Base-by-base conservation (phyloP, 2,888 invertebrate species). In the Drosophila hawaiiensis region DNA sequence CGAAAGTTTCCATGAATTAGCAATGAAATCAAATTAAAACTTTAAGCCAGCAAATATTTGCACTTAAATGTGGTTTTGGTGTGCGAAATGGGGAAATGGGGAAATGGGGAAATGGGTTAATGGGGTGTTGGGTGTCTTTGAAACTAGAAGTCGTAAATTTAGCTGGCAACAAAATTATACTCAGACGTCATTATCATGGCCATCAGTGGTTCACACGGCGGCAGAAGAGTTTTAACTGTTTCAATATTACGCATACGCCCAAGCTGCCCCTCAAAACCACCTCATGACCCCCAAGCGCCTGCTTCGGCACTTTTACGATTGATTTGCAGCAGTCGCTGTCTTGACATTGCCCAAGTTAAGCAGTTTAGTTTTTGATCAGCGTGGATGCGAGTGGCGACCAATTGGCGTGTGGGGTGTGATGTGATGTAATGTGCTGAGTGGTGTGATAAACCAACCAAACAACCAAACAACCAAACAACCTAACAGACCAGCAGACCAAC, bases 21-120 rank as follows among this genome's bases (percentile, higher is more conserved):
- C 78, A 78, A 74, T 74, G 68, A 78, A 78, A 78, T 79, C 79
- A 82, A 80, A 82, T 80, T 80, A 80, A 80, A 80, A 80, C 80
- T 80, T 80, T 56, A 78, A 67, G 75, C 60, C 43, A 55, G 58
- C 71, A 80, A 80, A 80, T 80, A 78, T 80, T 80, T 82, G 74
- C 74, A 74, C 78, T 73, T 65, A 62, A 76, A 77, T 74, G 75
- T 70, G 69, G 63, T 53, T 22, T 58, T 29, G 4, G 14, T 50
- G 47, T 29, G 29, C 12, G 28, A 52, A 52, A 6, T 19, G 22
- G 4, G 10, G 9, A 39, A 39, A 19, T 39, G 39, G 39, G 16
- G 19, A 41, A 41, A 41, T 41, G 41, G 41, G 6, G n/a, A 41
- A 41, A 41, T 41, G 41, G 41, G 7, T 37, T n/a, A n/a, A 41